Evolutionary conservation across 2,113 vertebrate genomes (phyloP).

Genomic region (Tragelaphus scriptus): DNA sequence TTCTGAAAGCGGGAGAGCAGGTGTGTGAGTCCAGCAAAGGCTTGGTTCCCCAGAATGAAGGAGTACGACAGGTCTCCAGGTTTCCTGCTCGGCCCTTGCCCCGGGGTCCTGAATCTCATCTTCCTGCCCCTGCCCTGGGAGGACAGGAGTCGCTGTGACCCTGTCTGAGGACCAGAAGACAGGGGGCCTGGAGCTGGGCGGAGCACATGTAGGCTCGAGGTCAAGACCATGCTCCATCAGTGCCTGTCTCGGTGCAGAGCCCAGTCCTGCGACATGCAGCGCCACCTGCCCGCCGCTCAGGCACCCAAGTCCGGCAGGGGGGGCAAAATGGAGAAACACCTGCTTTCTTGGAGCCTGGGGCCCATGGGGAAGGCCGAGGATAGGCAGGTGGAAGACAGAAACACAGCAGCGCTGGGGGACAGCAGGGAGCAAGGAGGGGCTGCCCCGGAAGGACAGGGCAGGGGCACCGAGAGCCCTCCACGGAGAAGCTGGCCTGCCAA

Average conservation of each 20-base stretch:
- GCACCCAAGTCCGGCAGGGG: neutral
- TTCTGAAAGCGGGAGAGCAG: slow-evolving; percentile 77
- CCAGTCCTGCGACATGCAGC: neutral
- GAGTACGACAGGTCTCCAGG: neutral
- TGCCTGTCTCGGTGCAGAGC: neutral
- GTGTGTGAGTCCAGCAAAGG: fast-evolving
- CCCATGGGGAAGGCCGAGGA: fast-evolving
- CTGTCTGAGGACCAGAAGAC: neutral
- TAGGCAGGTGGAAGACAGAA: neutral
- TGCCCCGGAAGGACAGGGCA: neutral
- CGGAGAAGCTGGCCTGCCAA: neutral
- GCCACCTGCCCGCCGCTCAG: neutral
- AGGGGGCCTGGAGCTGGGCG: neutral
- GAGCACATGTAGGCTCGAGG: neutral
- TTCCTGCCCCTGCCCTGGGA: neutral
- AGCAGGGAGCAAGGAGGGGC: neutral
- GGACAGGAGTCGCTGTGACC: neutral
- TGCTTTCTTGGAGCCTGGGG: neutral
- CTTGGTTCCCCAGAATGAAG: neutral
- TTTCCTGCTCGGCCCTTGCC: fast-evolving
- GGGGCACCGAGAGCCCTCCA: neutral
- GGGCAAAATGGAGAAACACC: neutral
- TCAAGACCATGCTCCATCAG: too few species aligned
- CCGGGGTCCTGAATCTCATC: fast-evolving
- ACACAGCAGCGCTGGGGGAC: neutral